Evolutionary conservation across 2,797 vertebrate genomes (phyloP), one percentile per base, ranked within the genome.

Genomic region (Tragopan temminckii): DNA sequence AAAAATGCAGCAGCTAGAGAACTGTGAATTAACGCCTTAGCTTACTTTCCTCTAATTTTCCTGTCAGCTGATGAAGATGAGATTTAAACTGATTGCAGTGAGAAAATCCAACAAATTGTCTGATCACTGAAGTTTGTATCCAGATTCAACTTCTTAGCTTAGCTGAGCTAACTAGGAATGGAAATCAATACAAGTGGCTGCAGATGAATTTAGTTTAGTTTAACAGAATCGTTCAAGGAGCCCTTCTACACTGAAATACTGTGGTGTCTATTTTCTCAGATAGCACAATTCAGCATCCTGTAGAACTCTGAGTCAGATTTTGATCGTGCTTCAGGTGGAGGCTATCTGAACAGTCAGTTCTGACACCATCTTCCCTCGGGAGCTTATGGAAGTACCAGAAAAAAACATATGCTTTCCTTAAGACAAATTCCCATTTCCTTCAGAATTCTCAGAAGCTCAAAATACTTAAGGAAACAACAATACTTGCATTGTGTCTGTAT

Each of bases 401-500:
- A 93, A 86, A 90, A 90, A 24, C 7, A 53, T 6, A 61, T 0
- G 0, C 16, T 46, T 88, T 76, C 71, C 89, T 87, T 82, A 58
- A 82, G 79, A 76, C 76, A 92, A 94, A 80, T 80, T 68, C 64
- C 20, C n/a, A 25, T 58, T 85, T 93, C 68, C 90, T 17, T 58
- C 67, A 42, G 57, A 95, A 81, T 94, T 88, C 85, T 94, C 71
- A 89, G 63, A 80, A 93, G 66, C 38, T 68, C 9, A 0, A 64
- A 74, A n/a, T 45, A 55, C 58, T 66, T 78, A 69, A 3, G 7
- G 59, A 91, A 96, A 79, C 19, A 93, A 88, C 78, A 94, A 89
- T 88, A 92, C 21, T 71, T 85, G 52, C 19, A 78, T 19, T 89
- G 21, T 75, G 46, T 68, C 53, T 86, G 20, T 67, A 25, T 52